These are phyloP conservation scores for Crotalus horridus DNA, from an alignment of 2,113 vertebrate species.

Conservation along the genomic window DNA sequence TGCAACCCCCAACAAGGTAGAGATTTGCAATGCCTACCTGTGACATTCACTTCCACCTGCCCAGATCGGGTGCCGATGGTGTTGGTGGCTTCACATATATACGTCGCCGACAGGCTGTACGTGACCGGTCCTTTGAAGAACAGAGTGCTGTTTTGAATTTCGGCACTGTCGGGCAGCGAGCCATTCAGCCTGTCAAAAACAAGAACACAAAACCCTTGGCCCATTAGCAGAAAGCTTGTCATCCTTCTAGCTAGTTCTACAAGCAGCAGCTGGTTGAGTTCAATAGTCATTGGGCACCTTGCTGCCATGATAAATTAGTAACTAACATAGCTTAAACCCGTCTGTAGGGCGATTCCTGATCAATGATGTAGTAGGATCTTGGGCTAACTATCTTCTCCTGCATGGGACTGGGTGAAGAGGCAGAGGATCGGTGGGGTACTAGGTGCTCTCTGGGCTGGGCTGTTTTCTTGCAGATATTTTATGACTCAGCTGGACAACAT, in stretches of 20 bases:
- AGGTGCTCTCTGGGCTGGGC: too few relatives aligned
- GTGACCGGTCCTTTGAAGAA: slow-evolving; percentile 89
- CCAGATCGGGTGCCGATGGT: slow-evolving; percentile 89
- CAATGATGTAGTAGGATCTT: neutral
- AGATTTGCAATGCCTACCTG: slow-evolving; percentile 78
- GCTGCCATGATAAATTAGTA: neutral
- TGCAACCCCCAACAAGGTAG: neutral
- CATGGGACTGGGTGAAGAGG: neutral
- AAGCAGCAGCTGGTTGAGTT: neutral
- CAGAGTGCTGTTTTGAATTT: slow-evolving; percentile 92
- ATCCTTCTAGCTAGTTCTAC: too few relatives aligned
- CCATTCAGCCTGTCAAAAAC: slow-evolving; percentile 81
- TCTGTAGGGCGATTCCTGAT: neutral
- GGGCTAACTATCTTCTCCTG: neutral
- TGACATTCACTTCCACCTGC: slow-evolving; percentile 94
- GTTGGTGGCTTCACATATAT: slow-evolving; percentile 93
- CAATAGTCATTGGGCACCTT: neutral
- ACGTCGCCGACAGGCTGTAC: slow-evolving; percentile 86
- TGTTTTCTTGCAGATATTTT: too few relatives aligned
- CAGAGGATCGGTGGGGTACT: neutral
- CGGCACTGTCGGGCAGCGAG: slow-evolving; percentile 86
- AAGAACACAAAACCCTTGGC: neutral
- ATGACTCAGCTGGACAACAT: neutral
- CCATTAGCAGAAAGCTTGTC: neutral
- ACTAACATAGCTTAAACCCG: neutral